These are phyloP conservation scores for Rhinoptilus africanus DNA, from an alignment of 2,113 vertebrate species.

Conservation along the genomic window DNA sequence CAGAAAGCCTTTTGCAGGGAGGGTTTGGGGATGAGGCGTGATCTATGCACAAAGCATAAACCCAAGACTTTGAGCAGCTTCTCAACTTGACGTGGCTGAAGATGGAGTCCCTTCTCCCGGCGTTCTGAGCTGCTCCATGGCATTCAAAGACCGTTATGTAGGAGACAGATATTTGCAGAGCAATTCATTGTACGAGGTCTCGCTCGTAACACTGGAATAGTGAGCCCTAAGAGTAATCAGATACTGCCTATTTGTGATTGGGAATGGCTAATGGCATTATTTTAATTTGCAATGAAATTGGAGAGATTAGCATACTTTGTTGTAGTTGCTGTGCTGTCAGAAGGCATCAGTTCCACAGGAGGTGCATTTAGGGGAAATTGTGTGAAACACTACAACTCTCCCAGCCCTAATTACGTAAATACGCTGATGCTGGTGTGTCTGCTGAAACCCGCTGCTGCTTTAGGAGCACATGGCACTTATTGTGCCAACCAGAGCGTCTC, in stretches of 20 bases:
- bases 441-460: background rate
- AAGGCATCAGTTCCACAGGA: background rate
- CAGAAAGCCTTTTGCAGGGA: background rate
- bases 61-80: background rate
- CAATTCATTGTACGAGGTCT: background rate
- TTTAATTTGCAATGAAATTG: background rate
- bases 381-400: background rate
- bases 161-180: background rate
- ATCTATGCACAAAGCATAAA: background rate
- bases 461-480: background rate
- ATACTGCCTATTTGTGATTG: background rate
- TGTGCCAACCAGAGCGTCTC: slow-evolving; percentile 20
- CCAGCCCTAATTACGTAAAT: slow-evolving; percentile 32
- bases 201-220: background rate
- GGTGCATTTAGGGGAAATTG: background rate
- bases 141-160: rapidly evolving
- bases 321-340: background rate
- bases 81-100: rapidly evolving
- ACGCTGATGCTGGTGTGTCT: background rate
- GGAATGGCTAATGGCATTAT: background rate
- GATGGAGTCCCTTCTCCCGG: background rate
- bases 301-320: background rate
- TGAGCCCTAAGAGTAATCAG: background rate
- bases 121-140: background rate
- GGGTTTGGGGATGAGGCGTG: background rate